Evolutionary conservation across 1,140 invertebrate genomes (phyloP), one percentile per base, ranked within the genome.

Genomic region (Archivesica marissinica): DNA sequence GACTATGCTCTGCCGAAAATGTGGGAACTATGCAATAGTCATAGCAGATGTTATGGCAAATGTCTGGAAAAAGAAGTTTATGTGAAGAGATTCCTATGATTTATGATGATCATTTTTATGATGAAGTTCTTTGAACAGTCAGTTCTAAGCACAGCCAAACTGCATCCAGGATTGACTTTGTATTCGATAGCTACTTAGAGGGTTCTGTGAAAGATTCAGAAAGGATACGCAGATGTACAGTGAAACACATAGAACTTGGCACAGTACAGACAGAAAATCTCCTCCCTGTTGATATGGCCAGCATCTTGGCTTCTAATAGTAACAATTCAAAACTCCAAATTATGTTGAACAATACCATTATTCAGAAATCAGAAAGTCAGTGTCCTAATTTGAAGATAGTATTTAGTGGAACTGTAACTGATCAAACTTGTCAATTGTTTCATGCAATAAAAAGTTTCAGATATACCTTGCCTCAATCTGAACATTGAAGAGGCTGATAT

Each of bases 151-250:
- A 35, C 3, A 54, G 39, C 39, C 52, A 50, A 28, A 74, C 44
- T 11, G 72, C 72, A 76, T 33, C 25, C 2, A 76, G 72, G 56
- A 30, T 13, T 17, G 72, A 76, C 28, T 76, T 76, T 38, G 72
- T 76, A 3, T 54, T 76, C 35, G 47, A 76, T 54, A 54, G 47
- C 13, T 52, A 76, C 50, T 9, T 54, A 20, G 72, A 76, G 4
- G 50, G 50, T 33, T 76, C 50, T n/a, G 35, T 76, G 33, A 76
- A 76, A 54, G 72, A 76, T 50, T 54, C 9, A n/a, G 72, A 54
- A 1, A 52, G 72, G 30, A 54, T 30, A 30, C 6, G 72, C 28
- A 11, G 47, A 38, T 76, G 1, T 28, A 76, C 1, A 35, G 1
- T 33, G 3, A 76, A 9, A 23, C 72, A 44, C 11, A 11, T 54